phyloP scores from a whole-genome alignment of 2,113 vertebrate genomes.

The Thomomys bottae region DNA sequence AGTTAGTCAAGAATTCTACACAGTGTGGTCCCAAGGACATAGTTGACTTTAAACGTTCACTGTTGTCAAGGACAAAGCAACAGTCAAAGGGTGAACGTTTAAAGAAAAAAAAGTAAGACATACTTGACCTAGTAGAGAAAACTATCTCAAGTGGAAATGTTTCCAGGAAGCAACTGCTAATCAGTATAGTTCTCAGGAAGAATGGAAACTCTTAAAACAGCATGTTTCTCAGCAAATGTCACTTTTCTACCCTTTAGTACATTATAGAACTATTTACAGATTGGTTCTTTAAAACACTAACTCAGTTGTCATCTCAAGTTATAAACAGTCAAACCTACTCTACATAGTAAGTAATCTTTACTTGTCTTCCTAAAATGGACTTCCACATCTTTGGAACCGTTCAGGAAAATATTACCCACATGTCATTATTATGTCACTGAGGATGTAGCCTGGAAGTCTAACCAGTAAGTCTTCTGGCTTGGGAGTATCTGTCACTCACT shows the following conservation, averaged over 20 bases:
- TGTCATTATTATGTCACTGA: not conserved
- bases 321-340: not conserved
- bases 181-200: not conserved
- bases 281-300: conserved; percentile 46
- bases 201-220: not conserved
- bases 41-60: no score
- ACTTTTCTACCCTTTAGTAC: conserved; percentile 32
- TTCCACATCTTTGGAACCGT: conserved; percentile 6
- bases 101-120: not conserved
- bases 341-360: conserved; percentile 40
- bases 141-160: conserved; percentile 8
- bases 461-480: conserved; percentile 5
- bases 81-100: not conserved
- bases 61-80: no score
- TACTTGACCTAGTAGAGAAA: not conserved
- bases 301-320: conserved; percentile 6
- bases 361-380: not conserved
- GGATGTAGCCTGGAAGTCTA: not conserved
- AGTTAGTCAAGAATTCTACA: not conserved
- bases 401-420: conserved; percentile 30
- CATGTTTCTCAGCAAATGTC: conserved; percentile 63
- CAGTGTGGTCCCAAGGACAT: not conserved
- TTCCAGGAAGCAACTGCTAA: conserved; percentile 34
- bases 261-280: conserved; percentile 57
- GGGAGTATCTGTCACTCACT: not conserved